Conservation (phyloP, 2,797 vertebrate genomes). For the Cuculus canorus region DNA sequence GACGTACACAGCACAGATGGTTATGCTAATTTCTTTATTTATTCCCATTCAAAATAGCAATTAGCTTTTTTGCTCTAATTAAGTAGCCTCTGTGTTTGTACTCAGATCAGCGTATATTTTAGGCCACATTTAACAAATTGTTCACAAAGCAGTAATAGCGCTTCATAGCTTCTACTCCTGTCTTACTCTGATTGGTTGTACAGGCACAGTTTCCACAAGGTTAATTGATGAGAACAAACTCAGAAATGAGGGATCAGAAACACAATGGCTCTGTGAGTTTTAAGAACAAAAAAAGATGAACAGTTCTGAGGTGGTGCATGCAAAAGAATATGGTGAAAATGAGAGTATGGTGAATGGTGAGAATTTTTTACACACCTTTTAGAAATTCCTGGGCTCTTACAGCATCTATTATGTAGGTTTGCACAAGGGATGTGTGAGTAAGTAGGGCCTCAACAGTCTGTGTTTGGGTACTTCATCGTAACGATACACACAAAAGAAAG, state of each 20-base stretch:
- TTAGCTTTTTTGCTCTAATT: slow-evolving; percentile 16
- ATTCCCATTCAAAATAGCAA: slow-evolving; percentile 14
- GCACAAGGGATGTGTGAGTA: background rate
- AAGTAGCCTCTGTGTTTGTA: background rate
- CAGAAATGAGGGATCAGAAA: background rate
- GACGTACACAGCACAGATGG: background rate
- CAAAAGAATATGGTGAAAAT: no score
- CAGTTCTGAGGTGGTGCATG: background rate
- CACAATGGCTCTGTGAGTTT: background rate
- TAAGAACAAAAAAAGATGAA: background rate
- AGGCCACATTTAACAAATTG: background rate
- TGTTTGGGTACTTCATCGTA: background rate
- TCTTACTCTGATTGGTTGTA: slow-evolving; percentile 8
- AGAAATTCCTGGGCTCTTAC: background rate
- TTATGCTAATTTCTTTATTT: slow-evolving; percentile 17
- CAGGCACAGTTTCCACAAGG: background rate
- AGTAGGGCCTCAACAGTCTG: background rate
- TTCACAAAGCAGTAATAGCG: background rate
- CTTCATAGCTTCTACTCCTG: background rate
- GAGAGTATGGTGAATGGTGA: no score
- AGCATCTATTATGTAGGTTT: background rate
- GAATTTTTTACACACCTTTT: background rate
- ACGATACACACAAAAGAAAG: rapidly evolving
- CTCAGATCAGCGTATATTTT: background rate
- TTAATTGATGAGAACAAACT: background rate